phyloP scores from a whole-genome alignment of 2,797 vertebrate genomes.

The Tolypeutes matacus region DNA sequence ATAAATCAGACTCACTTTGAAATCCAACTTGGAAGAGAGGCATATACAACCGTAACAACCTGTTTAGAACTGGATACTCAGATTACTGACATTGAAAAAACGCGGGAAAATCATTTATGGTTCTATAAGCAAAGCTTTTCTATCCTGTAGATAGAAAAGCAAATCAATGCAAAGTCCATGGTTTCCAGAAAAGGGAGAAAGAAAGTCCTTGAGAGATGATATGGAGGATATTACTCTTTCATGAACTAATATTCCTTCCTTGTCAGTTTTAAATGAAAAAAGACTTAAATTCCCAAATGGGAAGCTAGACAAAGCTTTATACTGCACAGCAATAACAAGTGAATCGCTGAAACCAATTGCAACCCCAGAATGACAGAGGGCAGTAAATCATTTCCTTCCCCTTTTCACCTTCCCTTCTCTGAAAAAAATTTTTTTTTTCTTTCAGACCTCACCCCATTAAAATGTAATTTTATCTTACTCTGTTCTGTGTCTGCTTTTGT shows the following conservation, averaged over 20 bases:
- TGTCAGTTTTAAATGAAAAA: conserved; percentile 76
- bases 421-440: background rate
- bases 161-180: background rate
- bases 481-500: conserved; percentile 57
- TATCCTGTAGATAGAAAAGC: conserved; percentile 4
- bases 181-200: background rate
- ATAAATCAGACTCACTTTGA: conserved; percentile 18
- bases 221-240: conserved; percentile 72
- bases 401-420: background rate
- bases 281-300: conserved; percentile 57
- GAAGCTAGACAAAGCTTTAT: conserved; percentile 73
- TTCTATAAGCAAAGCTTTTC: background rate
- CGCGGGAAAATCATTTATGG: background rate
- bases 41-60: background rate
- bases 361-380: conserved; percentile 45
- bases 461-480: conserved; percentile 73
- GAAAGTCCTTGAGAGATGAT: conserved; percentile 46
- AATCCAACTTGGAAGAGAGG: background rate
- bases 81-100: background rate
- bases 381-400: conserved; percentile 58
- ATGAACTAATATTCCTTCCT: conserved; percentile 75
- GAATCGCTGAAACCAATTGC: conserved; percentile 73
- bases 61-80: background rate
- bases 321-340: conserved; percentile 62
- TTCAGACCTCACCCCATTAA: conserved; percentile 58